These are phyloP conservation scores for Mesochorus sp. DNA, from an alignment of 2,888 invertebrate species.

Conservation along the genomic window DNA sequence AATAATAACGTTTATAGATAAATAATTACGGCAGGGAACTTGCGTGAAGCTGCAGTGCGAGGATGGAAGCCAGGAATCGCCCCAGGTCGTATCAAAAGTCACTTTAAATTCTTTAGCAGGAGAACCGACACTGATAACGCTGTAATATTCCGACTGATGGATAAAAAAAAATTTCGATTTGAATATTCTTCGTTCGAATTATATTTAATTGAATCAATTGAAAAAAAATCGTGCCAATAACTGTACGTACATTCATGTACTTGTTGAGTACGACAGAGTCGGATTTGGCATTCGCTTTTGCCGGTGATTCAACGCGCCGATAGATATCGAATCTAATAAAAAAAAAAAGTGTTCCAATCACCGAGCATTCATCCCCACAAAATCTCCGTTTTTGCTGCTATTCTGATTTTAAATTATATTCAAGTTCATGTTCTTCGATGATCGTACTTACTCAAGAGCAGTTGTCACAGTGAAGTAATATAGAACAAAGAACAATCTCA, in stretches of 20 bases:
- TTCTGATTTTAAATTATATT: no score
- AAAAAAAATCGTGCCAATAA: background rate
- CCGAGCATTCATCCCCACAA: no score
- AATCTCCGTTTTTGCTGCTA: no score
- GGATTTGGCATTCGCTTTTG: constrained; percentile 8
- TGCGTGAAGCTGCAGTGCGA: constrained; percentile 79
- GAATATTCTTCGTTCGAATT: no score
- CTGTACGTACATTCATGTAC: constrained; percentile 69
- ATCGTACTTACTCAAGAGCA: constrained; percentile 38
- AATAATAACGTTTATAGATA: background rate
- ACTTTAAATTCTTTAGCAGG: constrained; percentile 83
- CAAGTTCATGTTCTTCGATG: no score
- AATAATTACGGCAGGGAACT: constrained; percentile 82
- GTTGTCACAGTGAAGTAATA: background rate
- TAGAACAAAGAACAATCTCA: background rate
- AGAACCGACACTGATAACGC: constrained; percentile 81
- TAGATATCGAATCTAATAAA: constrained; percentile 64
- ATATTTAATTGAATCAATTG: no score
- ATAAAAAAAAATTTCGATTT: constrained; percentile 2
- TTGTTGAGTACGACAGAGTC: constrained; percentile 67
- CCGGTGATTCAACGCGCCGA: constrained; percentile 31
- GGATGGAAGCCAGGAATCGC: constrained; percentile 82
- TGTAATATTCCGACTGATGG: constrained; percentile 83
- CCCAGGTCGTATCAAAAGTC: constrained; percentile 83
- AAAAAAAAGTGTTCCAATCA: background rate